phyloP scores from a whole-genome alignment of 2,113 vertebrate genomes.

The Bos indicus region DNA sequence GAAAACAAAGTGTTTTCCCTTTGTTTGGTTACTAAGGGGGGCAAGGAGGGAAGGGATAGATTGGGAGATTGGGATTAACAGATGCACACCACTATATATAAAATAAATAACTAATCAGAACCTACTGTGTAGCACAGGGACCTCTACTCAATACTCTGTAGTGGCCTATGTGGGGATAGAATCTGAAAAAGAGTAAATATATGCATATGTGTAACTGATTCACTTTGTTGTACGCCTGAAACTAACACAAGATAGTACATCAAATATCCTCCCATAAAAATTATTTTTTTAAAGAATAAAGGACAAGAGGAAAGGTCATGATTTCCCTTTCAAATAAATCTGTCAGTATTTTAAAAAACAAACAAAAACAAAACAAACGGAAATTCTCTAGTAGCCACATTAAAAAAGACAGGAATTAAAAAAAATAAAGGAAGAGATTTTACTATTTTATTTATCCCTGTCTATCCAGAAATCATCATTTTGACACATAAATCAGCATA shows the following conservation, averaged over 20 bases:
- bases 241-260: neutral
- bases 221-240: neutral
- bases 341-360: neutral
- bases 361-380: too few relatives aligned
- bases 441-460: neutral
- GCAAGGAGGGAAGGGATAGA: neutral
- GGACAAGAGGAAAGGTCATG: neutral
- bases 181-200: neutral
- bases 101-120: neutral
- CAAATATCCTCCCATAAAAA: neutral
- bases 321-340: neutral
- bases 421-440: neutral
- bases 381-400: neutral
- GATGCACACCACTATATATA: neutral
- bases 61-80: neutral
- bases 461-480: neutral
- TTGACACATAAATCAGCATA: neutral
- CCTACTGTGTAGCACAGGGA: neutral
- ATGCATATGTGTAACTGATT: neutral
- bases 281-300: neutral
- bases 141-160: neutral
- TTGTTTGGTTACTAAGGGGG: neutral
- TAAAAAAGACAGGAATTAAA: neutral
- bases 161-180: neutral
- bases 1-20: neutral